Conservation (phyloP, 2,797 vertebrate genomes). For the Poeciliopsis paucimaculata region DNA sequence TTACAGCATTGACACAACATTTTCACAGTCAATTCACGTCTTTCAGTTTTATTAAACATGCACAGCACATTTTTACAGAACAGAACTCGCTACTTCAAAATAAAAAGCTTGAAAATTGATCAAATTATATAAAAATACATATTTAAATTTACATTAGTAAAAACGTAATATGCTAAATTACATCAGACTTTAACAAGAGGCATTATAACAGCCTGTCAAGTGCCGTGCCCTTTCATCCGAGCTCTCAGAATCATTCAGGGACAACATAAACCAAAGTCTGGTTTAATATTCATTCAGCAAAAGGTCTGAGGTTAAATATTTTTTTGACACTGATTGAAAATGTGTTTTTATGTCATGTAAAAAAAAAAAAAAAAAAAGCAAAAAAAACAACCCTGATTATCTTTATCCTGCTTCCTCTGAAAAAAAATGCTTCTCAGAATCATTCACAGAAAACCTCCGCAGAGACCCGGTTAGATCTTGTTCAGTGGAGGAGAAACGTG, state of each 20-base stretch:
- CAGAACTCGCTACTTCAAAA: not conserved
- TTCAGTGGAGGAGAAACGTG: not conserved
- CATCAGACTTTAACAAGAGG: not conserved
- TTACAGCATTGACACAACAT: not conserved
- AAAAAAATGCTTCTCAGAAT: not conserved
- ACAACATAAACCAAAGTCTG: not conserved
- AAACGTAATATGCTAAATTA: not conserved
- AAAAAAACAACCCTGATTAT: not conserved
- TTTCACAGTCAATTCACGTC: not conserved
- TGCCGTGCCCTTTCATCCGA: not conserved
- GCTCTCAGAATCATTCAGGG: constrained; percentile 37
- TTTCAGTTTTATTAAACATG: constrained; percentile 22
- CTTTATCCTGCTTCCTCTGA: constrained; percentile 19
- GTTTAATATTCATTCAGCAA: constrained; percentile 21
- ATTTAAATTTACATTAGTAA: not conserved
- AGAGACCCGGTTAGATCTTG: not conserved
- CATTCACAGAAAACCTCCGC: constrained; percentile 19
- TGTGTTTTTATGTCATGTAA: not conserved
- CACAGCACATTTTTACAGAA: not conserved
- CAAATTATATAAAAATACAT: not conserved
- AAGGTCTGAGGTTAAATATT: not conserved
- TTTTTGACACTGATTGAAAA: constrained; percentile 13
- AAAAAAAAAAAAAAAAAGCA: not conserved
- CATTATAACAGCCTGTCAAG: not conserved
- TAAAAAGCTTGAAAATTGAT: not conserved